Conservation (phyloP, 2,797 vertebrate genomes). For the Pangasius krempfi region DNA sequence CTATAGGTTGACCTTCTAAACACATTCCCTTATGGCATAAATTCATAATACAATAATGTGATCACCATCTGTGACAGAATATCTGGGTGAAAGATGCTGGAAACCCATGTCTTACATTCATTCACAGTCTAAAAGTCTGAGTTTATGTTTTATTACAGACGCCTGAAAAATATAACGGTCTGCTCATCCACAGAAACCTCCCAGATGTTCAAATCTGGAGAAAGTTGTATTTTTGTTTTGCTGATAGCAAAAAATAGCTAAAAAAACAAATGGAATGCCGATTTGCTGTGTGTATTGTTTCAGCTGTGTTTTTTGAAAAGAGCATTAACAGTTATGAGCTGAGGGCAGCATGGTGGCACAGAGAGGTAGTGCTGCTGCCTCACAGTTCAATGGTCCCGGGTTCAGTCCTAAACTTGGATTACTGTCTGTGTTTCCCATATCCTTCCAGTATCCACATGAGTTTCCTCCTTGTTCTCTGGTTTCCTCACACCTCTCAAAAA, state of each 20-base stretch:
- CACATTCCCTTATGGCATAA: not conserved
- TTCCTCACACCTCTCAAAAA: not conserved
- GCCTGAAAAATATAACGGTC: not conserved
- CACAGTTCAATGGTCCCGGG: not conserved
- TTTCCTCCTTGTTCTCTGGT: not conserved
- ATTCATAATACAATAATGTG: not conserved
- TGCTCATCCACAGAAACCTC: not conserved
- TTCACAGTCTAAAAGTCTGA: not conserved
- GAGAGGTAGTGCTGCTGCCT: not conserved
- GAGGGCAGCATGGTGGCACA: not conserved
- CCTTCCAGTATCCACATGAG: not conserved
- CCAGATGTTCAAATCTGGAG: not conserved
- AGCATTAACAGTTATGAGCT: not conserved
- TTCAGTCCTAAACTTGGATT: not conserved
- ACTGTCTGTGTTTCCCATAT: not conserved
- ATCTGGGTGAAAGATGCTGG: not conserved
- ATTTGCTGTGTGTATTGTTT: not conserved
- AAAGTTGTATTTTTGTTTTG: not conserved
- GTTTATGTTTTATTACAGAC: not conserved
- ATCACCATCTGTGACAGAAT: not conserved
- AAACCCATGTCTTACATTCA: not conserved
- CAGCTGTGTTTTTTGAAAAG: not conserved
- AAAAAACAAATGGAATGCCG: not conserved
- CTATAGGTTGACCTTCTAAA: constrained; percentile 7
- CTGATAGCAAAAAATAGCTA: not conserved